These are phyloP conservation scores for Sorex fumeus DNA, from an alignment of 2,113 vertebrate species.

Conservation along the genomic window DNA sequence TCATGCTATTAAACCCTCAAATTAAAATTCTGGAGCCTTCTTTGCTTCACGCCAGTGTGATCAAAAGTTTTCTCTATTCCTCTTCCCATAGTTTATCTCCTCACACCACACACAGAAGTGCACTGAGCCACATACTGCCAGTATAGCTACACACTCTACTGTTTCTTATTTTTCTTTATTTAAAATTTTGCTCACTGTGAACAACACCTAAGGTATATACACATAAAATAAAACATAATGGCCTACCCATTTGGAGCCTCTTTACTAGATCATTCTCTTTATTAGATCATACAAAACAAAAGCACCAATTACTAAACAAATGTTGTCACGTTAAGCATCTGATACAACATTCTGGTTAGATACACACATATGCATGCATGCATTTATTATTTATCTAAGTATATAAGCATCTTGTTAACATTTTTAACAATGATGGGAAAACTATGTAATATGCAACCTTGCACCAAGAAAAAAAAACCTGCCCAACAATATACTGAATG, in stretches of 20 bases:
- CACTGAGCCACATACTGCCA: slow-evolving; percentile 11
- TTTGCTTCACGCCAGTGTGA: slow-evolving; percentile 26
- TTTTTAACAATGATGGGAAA: background rate
- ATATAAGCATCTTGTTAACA: slow-evolving; percentile 11
- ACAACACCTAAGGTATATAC: background rate
- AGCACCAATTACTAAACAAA: slow-evolving; percentile 15
- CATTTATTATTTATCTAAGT: slow-evolving; percentile 20
- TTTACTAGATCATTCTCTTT: background rate
- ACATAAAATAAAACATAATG: slow-evolving; percentile 21
- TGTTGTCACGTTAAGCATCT: slow-evolving; percentile 21
- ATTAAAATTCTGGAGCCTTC: slow-evolving; percentile 62
- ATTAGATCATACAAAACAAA: slow-evolving; percentile 14
- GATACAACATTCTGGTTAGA: background rate
- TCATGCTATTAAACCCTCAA: slow-evolving; percentile 9
- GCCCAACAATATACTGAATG: background rate
- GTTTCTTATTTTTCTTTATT: background rate
- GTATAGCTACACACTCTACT: background rate
- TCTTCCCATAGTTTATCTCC: slow-evolving; percentile 41
- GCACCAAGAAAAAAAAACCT: background rate
- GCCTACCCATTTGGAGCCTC: background rate
- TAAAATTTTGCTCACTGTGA: slow-evolving; percentile 31
- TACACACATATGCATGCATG: background rate
- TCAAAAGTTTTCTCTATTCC: background rate
- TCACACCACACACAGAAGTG: slow-evolving; percentile 18
- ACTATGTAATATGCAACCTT: background rate